Evolutionary conservation across 30 jellyfish, hydroid and myxozoan genomes (phyloP), one percentile per base, ranked within the genome.

Genomic region (Pelagia noctiluca): DNA sequence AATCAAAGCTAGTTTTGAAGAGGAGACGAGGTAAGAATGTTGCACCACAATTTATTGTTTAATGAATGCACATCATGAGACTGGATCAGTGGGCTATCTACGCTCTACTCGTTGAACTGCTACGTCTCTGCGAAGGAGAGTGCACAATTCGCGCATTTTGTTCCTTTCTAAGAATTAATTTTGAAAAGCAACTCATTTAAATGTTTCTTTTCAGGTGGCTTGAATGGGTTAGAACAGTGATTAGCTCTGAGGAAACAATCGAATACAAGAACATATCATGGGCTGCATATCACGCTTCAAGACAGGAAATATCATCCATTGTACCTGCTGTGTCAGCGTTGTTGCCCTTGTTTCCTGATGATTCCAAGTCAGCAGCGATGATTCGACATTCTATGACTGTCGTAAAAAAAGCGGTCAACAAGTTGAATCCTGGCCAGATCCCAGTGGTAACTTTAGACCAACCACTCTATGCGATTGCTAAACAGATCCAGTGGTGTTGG

Each of bases 321-420:
- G 34, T 22, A 60, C 72, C 72, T n/a, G 34, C 72, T 26, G 34
- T 60, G 34, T 60, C 72, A 22, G 72, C 34, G 25, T n/a, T 71
- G 31, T 42, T 71, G 75, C 77, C 83, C 35, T 42, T 71, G 35
- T 71, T 71, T 42, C 77, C 35, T 31, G 83, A 71, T 16, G 35
- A 25, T 18, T 71, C 83, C 23, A 75, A 75, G 60, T n/a, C n/a
- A 29, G 77, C 54, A 50, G 25, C 26, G 46, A 81, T 21, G 60
- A 26, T 66, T 29, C 50, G 61, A 75, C 29, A 7, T 81, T 47
- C 50, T 26, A 37, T 60, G 73, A 12, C 10, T 21, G 71, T 26
- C 11, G 10, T 5, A 54, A 26, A 54, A 26, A 54, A 26, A 54
- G 71, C 73, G 25, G 25, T 16, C 34, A 29, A 29, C 73, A 8